These are phyloP conservation scores for Vireo altiloquus DNA, from an alignment of 2,113 vertebrate genomes.

Conservation along the genomic window DNA sequence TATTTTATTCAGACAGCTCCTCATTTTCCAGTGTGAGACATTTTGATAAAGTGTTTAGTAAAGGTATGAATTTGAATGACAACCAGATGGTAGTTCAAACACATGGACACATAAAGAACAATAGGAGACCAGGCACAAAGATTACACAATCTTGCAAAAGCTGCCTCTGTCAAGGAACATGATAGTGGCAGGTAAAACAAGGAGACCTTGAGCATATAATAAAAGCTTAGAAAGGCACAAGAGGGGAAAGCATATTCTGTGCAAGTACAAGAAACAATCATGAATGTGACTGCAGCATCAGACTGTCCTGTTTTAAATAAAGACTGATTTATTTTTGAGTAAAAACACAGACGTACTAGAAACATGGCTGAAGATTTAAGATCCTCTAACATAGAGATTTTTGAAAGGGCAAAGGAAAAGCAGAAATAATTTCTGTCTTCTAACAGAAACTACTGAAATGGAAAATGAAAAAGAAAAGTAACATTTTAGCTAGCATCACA, in stretches of 20 bases:
- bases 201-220: neutral
- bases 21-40: neutral
- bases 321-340: neutral
- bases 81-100: neutral
- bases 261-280: neutral
- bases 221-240: neutral
- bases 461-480: neutral
- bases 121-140: neutral
- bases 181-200: neutral
- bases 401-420: neutral
- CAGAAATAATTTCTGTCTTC: neutral
- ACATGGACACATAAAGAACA: neutral
- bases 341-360: neutral
- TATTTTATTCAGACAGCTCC: neutral
- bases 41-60: neutral
- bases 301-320: neutral
- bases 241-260: neutral
- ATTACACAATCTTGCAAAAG: neutral
- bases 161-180: neutral
- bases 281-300: neutral
- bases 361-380: neutral
- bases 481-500: neutral
- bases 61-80: neutral
- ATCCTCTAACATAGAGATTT: neutral
- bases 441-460: neutral